phyloP scores from a whole-genome alignment of 2,797 vertebrate genomes.

The Sphaeramia orbicularis region DNA sequence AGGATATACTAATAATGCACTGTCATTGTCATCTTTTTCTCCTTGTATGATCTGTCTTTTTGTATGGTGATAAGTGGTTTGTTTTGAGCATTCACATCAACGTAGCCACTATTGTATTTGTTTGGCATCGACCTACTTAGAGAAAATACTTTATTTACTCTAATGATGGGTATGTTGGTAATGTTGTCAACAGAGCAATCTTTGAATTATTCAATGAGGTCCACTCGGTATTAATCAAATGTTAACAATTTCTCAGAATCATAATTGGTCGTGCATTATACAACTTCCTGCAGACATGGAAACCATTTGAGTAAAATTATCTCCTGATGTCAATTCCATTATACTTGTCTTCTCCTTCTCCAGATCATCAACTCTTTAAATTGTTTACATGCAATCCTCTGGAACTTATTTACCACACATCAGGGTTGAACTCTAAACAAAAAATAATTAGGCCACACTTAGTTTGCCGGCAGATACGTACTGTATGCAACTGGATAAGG shows the following conservation, averaged over 20 bases:
- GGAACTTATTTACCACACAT: slow-evolving; percentile 55
- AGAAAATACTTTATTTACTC: no score
- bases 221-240: slow-evolving; percentile 1
- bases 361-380: slow-evolving; percentile 36
- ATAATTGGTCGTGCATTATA: slow-evolving; percentile 38
- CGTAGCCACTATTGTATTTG: no score
- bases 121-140: no score
- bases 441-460: slow-evolving; percentile 38
- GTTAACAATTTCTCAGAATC: slow-evolving; percentile 23
- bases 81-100: no score
- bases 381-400: slow-evolving; percentile 44
- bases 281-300: slow-evolving; percentile 53
- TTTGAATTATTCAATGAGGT: not conserved
- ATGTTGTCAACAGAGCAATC: not conserved
- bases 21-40: no score
- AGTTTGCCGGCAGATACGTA: slow-evolving; percentile 17
- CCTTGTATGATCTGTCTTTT: no score
- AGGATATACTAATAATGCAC: no score
- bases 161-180: not conserved
- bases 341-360: slow-evolving; percentile 18
- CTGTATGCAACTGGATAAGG: slow-evolving; percentile 2
- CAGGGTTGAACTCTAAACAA: slow-evolving; percentile 41
- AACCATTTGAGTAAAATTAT: slow-evolving; percentile 62
- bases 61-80: no score
- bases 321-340: slow-evolving; percentile 39